phyloP scores from a whole-genome alignment of 2,113 vertebrate species.

The Sturnus vulgaris region DNA sequence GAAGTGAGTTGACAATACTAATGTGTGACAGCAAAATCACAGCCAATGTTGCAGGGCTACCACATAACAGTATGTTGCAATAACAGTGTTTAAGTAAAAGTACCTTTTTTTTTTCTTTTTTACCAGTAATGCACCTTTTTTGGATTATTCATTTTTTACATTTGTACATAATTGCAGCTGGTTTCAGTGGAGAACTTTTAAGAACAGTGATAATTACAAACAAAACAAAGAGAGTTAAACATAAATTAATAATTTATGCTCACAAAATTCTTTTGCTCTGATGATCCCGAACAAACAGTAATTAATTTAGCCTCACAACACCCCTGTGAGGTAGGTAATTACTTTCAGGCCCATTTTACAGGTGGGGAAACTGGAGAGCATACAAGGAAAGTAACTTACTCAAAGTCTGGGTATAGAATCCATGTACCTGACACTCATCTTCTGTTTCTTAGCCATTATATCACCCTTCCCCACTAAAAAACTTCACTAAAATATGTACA shows the following conservation, averaged over 20 bases:
- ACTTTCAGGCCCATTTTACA: not conserved
- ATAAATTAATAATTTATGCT: not conserved
- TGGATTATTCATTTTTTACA: not conserved
- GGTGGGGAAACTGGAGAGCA: not conserved
- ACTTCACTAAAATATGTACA: not conserved
- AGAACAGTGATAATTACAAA: not conserved
- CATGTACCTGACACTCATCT: not conserved
- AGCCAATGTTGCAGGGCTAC: not conserved
- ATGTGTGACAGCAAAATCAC: not conserved
- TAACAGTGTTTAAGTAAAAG: not conserved
- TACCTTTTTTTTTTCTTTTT: not conserved
- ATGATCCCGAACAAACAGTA: not conserved
- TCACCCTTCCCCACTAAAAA: not conserved
- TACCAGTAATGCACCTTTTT: not conserved
- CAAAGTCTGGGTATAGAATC: not conserved
- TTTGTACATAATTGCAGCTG: not conserved
- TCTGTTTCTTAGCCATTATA: not conserved
- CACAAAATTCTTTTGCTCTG: not conserved
- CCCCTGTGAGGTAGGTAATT: not conserved
- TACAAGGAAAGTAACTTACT: not conserved
- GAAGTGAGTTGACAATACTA: not conserved
- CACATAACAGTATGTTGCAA: not conserved
- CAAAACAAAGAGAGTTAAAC: not conserved
- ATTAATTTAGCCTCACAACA: slow-evolving; percentile 13
- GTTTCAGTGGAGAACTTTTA: not conserved